phyloP scores from a whole-genome alignment of 2,888 invertebrate species.

The Sminthurinus aureus region DNA sequence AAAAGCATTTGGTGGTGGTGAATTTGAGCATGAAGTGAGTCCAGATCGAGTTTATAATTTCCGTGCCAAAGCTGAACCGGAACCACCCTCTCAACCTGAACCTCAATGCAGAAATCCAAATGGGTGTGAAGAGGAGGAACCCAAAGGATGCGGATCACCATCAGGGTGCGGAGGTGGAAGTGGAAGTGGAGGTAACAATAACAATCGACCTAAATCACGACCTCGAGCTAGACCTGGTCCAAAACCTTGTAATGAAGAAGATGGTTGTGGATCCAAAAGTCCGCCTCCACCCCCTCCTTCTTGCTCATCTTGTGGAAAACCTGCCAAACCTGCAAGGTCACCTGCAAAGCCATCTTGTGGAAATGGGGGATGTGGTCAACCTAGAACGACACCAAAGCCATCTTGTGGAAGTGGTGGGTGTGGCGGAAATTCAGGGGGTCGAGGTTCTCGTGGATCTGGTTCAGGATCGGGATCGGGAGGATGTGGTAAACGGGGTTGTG shows the following conservation, averaged over 20 bases:
- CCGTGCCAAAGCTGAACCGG: not conserved
- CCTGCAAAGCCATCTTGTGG: not conserved
- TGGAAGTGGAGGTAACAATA: not conserved
- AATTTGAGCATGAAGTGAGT: not conserved
- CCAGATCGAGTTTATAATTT: not conserved
- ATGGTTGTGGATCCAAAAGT: not conserved
- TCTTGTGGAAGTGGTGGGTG: slow-evolving; percentile 5
- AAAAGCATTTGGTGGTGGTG: not conserved
- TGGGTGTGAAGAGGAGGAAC: not conserved
- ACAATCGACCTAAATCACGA: not conserved
- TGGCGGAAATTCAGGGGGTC: not conserved
- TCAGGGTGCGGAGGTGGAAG: not conserved
- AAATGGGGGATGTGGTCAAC: not conserved
- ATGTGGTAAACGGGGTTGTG: not conserved
- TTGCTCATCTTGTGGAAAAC: not conserved
- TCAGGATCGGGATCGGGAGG: not conserved
- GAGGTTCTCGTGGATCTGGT: not conserved
- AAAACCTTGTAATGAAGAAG: not conserved
- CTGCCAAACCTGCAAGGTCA: not conserved
- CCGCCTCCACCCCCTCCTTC: not conserved
- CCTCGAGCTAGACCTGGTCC: not conserved
- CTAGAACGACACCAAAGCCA: not conserved
- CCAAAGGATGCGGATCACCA: not conserved
- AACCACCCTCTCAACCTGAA: not conserved
- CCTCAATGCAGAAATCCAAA: not conserved